These are phyloP conservation scores for Campylorhamphus procurvoides DNA, from an alignment of 2,113 vertebrate species.

Conservation along the genomic window DNA sequence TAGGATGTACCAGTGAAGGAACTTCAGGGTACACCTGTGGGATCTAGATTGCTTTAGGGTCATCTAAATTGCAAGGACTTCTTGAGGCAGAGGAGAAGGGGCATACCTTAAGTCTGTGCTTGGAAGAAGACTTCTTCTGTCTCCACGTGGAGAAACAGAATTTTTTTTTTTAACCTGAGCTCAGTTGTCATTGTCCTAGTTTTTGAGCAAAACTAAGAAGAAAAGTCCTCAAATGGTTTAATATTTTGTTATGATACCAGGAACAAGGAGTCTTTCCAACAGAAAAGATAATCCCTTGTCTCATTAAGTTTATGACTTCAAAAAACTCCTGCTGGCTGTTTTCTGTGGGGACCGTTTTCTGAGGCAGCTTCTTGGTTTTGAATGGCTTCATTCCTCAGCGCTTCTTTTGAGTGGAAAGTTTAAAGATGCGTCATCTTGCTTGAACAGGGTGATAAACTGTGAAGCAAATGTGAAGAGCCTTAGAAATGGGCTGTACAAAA, in stretches of 20 bases:
- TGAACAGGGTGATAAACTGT: constrained; percentile 28
- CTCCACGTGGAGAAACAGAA: not conserved
- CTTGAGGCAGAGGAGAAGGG: not conserved
- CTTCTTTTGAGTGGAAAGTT: constrained; percentile 58
- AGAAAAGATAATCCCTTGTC: constrained; percentile 20
- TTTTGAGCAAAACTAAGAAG: constrained; percentile 6
- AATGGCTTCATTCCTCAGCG: constrained; percentile 36
- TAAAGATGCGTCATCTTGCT: constrained; percentile 48
- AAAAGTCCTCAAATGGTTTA: not conserved
- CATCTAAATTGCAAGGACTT: not conserved
- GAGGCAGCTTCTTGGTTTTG: constrained; percentile 30
- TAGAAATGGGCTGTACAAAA: constrained; percentile 41
- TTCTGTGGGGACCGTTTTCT: not conserved
- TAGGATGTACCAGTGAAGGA: not conserved
- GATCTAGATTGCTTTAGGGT: not conserved
- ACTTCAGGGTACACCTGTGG: not conserved
- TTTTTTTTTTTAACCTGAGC: not conserved
- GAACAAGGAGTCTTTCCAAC: not conserved
- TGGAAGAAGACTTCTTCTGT: not conserved
- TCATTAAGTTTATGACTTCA: constrained; percentile 27
- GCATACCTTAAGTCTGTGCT: not conserved
- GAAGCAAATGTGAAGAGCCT: constrained; percentile 53
- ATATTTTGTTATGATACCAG: not conserved
- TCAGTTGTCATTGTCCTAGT: not conserved
- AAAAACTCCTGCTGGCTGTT: not conserved